Conservation (phyloP, 1,140 invertebrate genomes). For the Diachasmimorpha longicaudata region DNA sequence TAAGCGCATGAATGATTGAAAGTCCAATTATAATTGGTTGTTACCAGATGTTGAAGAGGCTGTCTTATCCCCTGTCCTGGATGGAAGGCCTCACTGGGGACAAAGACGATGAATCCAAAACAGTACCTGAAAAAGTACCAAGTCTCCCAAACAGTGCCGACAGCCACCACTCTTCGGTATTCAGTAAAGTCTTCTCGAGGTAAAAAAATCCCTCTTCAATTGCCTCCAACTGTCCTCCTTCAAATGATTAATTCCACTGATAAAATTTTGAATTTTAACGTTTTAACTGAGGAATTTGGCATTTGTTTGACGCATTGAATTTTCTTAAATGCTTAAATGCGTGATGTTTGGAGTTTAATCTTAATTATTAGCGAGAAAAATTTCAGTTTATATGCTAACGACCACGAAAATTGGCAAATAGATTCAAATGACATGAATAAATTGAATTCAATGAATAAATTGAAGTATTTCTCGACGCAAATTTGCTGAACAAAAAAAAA, state of each 20-base stretch:
- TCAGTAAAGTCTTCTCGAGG: conserved; percentile 91
- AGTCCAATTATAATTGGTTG: no score
- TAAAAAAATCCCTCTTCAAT: conserved; percentile 50
- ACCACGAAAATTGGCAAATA: no score
- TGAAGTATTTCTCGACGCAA: not conserved
- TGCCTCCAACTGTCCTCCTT: not conserved
- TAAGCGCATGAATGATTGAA: no score
- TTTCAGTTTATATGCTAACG: conserved; percentile 21
- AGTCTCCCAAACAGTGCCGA: conserved; percentile 70
- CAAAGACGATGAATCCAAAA: conserved; percentile 63
- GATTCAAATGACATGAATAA: not conserved
- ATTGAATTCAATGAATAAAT: not conserved
- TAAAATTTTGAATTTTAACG: conserved; percentile 30
- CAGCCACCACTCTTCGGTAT: conserved; percentile 75
- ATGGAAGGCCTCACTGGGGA: conserved; percentile 85
- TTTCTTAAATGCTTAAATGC: conserved; percentile 17
- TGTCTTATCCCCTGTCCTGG: conserved; percentile 91
- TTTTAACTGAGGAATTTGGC: conserved; percentile 15
- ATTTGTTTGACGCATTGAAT: conserved; percentile 28
- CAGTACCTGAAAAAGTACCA: conserved; percentile 53
- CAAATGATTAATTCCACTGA: conserved; percentile 5
- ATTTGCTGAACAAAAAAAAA: not conserved
- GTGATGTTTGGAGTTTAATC: conserved; percentile 6
- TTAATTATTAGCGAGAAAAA: conserved; percentile 2
- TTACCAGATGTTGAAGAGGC: conserved; percentile 82